These are phyloP conservation scores for Alviniconcha strummeri DNA, from an alignment of 2,888 invertebrate species.

Conservation along the genomic window DNA sequence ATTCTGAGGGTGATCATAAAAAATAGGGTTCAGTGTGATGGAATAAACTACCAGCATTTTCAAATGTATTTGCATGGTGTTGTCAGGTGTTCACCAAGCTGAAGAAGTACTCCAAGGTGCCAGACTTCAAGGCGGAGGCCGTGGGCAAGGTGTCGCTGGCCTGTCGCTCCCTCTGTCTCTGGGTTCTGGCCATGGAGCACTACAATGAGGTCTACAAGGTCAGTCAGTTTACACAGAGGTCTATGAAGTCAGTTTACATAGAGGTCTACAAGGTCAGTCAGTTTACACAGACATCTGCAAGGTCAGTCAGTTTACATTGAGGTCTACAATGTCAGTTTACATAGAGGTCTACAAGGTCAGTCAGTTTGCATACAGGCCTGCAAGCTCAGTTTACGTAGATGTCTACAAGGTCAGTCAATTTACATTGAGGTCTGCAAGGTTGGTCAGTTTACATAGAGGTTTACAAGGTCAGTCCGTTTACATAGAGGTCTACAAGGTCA, in stretches of 20 bases:
- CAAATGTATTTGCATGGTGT: too few relatives aligned
- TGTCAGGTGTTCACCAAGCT: slow-evolving; percentile 67
- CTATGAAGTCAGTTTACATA: slow-evolving; percentile 63
- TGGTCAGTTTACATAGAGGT: neutral
- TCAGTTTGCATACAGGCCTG: too few relatives aligned
- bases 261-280: slow-evolving; percentile 69
- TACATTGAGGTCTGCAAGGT: slow-evolving; percentile 51
- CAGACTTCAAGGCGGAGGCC: slow-evolving; percentile 70
- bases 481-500: too few relatives aligned
- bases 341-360: slow-evolving; percentile 71
- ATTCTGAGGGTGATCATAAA: too few relatives aligned
- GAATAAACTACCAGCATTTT: too few relatives aligned
- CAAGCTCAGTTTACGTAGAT: too few relatives aligned
- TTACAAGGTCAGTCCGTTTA: too few relatives aligned
- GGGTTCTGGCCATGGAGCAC: slow-evolving; percentile 72
- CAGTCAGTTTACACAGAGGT: slow-evolving; percentile 63
- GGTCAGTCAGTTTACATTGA: slow-evolving; percentile 54
- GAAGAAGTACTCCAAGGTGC: slow-evolving; percentile 69
- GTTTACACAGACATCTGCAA: slow-evolving; percentile 70
- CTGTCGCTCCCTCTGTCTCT: slow-evolving; percentile 72
- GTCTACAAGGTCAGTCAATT: slow-evolving; percentile 67
- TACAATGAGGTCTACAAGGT: slow-evolving; percentile 73
- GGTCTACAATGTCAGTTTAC: too few relatives aligned
- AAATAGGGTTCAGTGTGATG: too few relatives aligned
- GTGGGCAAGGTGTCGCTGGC: slow-evolving; percentile 71